A percentile compares a stretch with the other conserved stretches of the same genome.
These are phyloP conservation scores for Drosophila parvula DNA, from an alignment of 1,140 invertebrate species.

Conservation along the genomic window DNA sequence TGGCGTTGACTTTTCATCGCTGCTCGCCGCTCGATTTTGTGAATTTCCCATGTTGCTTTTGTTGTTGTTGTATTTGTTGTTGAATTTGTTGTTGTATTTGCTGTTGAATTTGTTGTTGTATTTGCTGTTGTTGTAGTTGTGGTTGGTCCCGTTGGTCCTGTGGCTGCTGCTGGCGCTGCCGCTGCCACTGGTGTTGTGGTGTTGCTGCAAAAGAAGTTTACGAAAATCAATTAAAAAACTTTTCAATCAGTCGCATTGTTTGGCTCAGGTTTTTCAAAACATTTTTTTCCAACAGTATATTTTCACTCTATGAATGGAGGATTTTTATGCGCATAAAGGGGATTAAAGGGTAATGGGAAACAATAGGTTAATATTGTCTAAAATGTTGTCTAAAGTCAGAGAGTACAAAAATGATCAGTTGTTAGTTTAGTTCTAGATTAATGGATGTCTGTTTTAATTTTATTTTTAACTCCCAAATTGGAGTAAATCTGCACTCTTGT, in stretches of 20 bases:
- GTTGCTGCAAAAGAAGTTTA: constrained; percentile 63
- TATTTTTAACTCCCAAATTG: not conserved
- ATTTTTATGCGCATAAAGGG: not conserved
- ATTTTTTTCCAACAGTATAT: constrained; percentile 24
- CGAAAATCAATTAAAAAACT: constrained; percentile 83
- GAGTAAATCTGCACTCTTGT: too few relatives aligned
- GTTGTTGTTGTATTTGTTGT: not conserved
- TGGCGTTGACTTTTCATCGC: constrained; percentile 58
- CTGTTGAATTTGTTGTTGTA: constrained; percentile 2
- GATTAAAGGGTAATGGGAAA: not conserved
- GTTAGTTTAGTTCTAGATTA: too few relatives aligned
- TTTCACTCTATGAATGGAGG: constrained; percentile 15
- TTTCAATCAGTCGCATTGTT: constrained; percentile 82
- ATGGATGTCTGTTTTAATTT: not conserved
- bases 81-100: constrained; percentile 8
- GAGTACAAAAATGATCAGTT: not conserved
- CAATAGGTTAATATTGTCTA: not conserved
- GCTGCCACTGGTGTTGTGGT: constrained; percentile 10
- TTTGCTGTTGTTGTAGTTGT: constrained; percentile 14
- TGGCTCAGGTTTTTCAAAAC: constrained; percentile 47
- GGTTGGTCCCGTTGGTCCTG: constrained; percentile 1
- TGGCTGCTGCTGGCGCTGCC: not conserved
- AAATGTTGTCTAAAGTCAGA: not conserved
- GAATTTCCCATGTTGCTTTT: constrained; percentile 59
- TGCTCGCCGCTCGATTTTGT: constrained; percentile 52